Evolutionary conservation across 2,797 vertebrate species (phyloP).

Genomic region (Manis crassicaudata): DNA sequence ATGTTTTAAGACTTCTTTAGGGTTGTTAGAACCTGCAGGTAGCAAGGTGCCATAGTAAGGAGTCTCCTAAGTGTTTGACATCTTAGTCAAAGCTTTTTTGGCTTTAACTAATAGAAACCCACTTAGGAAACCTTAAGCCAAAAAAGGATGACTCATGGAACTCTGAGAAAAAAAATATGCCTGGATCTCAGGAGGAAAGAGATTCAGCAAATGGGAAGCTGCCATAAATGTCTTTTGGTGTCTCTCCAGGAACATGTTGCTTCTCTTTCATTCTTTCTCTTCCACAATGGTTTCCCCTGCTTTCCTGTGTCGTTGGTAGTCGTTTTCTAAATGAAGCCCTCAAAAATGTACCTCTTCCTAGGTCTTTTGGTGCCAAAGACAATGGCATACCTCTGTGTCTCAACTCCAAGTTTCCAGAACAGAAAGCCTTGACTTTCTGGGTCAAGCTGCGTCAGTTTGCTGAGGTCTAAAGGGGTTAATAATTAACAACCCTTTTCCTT

Average conservation of each 20-base stretch:
- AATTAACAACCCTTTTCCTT: background rate
- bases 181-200: background rate
- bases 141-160: background rate
- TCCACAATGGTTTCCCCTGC: background rate
- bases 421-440: background rate
- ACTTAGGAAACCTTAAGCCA: background rate
- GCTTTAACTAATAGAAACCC: background rate
- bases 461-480: background rate
- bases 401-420: background rate
- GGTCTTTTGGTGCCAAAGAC: background rate
- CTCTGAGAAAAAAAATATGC: background rate
- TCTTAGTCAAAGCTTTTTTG: background rate
- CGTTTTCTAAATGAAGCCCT: background rate
- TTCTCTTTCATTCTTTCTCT: background rate
- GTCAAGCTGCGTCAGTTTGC: too few relatives aligned
- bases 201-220: background rate
- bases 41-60: background rate
- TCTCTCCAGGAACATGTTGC: background rate
- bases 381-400: background rate
- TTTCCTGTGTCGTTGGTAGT: background rate
- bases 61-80: background rate
- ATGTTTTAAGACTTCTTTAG: background rate
- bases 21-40: background rate
- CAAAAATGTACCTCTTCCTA: background rate
- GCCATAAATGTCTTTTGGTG: background rate